Conservation (phyloP, 2,797 vertebrate genomes). For the Corythornis leucogaster region DNA sequence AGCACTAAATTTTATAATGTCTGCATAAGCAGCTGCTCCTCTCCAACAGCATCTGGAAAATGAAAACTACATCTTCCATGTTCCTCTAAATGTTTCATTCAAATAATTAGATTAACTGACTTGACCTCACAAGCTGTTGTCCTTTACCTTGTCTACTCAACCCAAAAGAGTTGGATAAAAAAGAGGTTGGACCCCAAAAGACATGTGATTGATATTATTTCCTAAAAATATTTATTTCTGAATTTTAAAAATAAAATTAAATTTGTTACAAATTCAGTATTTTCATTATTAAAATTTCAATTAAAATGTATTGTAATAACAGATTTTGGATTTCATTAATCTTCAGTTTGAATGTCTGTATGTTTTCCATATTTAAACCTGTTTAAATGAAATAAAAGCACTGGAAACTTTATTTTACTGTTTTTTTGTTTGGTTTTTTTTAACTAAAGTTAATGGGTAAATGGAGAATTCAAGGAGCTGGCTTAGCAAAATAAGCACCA, state of each 20-base stretch:
- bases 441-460: neutral
- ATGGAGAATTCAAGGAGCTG: neutral
- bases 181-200: neutral
- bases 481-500: neutral
- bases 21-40: neutral
- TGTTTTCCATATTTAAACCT: neutral
- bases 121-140: neutral
- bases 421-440: neutral
- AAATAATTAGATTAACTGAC: neutral
- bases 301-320: neutral
- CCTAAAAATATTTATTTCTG: neutral
- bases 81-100: neutral
- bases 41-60: neutral
- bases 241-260: neutral
- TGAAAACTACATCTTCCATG: neutral
- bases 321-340: neutral
- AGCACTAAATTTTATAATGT: neutral
- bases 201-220: neutral
- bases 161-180: neutral
- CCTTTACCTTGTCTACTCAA: neutral
- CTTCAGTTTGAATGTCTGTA: neutral
- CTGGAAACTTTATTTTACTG: neutral
- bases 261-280: neutral
- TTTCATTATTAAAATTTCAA: neutral
- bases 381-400: neutral